Evolutionary conservation across 2,113 vertebrate species (phyloP).

Genomic region (Onychostoma macrolepis): DNA sequence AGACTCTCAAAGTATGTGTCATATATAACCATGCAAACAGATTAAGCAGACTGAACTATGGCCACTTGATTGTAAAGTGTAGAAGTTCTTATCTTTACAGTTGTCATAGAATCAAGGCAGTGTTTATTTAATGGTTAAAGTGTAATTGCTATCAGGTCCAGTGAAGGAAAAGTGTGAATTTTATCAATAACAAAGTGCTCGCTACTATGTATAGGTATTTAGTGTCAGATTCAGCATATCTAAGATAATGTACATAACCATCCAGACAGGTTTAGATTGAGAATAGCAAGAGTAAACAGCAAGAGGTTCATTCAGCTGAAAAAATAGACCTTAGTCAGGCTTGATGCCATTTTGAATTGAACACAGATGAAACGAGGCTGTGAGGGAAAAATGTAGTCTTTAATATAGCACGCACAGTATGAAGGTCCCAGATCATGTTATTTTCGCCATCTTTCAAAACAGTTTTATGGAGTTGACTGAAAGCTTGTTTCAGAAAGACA

Average conservation of each 20-base stretch:
- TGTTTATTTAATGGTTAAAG: slow-evolving; percentile 43
- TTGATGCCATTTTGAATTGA: background rate
- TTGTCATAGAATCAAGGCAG: background rate
- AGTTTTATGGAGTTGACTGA: too few relatives aligned
- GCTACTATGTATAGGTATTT: background rate
- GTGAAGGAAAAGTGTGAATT: slow-evolving; percentile 8
- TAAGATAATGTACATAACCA: slow-evolving; percentile 4
- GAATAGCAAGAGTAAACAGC: background rate
- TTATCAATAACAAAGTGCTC: background rate
- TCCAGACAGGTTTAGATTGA: background rate
- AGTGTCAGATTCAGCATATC: background rate
- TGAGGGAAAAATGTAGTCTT: background rate
- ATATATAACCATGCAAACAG: background rate
- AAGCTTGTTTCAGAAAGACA: too few relatives aligned
- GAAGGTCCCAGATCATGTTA: too few relatives aligned
- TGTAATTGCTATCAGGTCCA: slow-evolving; percentile 4
- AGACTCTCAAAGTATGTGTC: slow-evolving; percentile 2
- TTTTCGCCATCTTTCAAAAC: background rate
- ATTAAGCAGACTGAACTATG: slow-evolving; percentile 48
- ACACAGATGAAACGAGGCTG: background rate
- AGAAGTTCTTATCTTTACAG: slow-evolving; percentile 45
- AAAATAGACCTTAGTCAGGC: background rate
- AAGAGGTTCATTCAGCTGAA: background rate
- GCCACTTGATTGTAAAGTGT: slow-evolving; percentile 23
- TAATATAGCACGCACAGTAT: too few relatives aligned